Evolutionary conservation across 2,797 vertebrate species (phyloP).

Genomic region (Spinus pinus): DNA sequence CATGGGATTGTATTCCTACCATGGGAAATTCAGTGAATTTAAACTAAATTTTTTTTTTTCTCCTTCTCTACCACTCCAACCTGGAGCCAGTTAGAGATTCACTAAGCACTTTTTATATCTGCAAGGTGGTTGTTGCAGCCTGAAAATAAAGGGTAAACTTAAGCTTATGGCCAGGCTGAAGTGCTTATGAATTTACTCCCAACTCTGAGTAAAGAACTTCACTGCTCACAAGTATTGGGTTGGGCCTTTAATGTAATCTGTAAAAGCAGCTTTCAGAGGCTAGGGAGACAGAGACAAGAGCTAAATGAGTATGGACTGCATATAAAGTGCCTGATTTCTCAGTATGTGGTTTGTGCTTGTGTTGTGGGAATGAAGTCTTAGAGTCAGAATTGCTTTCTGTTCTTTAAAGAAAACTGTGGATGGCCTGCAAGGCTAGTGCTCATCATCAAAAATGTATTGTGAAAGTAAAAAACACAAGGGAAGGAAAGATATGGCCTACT

Average conservation of each 20-base stretch:
- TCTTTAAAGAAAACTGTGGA: not conserved
- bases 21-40: slow-evolving; percentile 8
- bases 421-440: not conserved
- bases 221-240: not conserved
- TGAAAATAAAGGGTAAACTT: not conserved
- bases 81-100: not conserved
- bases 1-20: not conserved
- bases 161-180: not conserved
- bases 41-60: not conserved
- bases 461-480: not conserved
- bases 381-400: not conserved
- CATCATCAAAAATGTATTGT: not conserved
- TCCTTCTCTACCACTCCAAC: not conserved
- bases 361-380: not conserved
- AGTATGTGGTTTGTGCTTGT: not conserved
- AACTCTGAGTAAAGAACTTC: not conserved
- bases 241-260: not conserved
- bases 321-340: not conserved
- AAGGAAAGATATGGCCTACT: not conserved
- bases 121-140: not conserved
- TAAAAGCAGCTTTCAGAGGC: not conserved
- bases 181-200: not conserved
- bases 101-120: not conserved
- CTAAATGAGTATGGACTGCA: not conserved
- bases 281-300: not conserved